phyloP scores from a whole-genome alignment of 1,140 invertebrate species.

The Caenorhabditis latens region DNA sequence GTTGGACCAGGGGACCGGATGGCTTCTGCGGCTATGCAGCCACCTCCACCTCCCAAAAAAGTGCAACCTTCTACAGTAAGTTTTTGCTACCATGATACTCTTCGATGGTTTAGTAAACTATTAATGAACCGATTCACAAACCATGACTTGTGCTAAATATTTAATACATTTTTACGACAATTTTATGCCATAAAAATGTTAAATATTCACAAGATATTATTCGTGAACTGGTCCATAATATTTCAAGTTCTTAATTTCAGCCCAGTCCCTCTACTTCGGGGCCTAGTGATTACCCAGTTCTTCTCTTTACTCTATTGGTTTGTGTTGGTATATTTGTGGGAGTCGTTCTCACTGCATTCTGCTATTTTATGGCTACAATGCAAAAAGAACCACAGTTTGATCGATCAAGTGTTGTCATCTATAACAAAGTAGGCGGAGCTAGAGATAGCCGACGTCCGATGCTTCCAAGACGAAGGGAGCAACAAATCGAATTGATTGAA shows the following conservation, averaged over 20 bases:
- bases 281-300: slow-evolving; percentile 1
- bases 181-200: too few species aligned
- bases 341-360: slow-evolving; percentile 1
- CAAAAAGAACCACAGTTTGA: slow-evolving; percentile 46
- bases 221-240: neutral
- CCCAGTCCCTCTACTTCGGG: neutral
- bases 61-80: neutral
- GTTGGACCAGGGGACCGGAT: neutral
- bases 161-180: too few species aligned
- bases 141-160: too few species aligned
- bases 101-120: too few species aligned
- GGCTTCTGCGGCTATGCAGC: neutral
- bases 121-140: too few species aligned
- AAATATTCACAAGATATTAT: too few species aligned
- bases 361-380: slow-evolving; percentile 1
- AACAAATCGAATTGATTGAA: slow-evolving; percentile 32
- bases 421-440: slow-evolving; percentile 23
- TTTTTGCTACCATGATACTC: too few species aligned
- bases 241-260: neutral
- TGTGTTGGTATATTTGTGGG: slow-evolving; percentile 35
- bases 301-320: slow-evolving; percentile 13
- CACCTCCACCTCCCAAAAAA: slow-evolving; percentile 8
- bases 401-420: slow-evolving; percentile 9
- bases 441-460: slow-evolving; percentile 2
- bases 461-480: slow-evolving; percentile 14